A percentile compares a stretch with the other conserved stretches of the same genome.
Conservation (phyloP, 2,888 invertebrate genomes). For the Copidosoma aretas region DNA sequence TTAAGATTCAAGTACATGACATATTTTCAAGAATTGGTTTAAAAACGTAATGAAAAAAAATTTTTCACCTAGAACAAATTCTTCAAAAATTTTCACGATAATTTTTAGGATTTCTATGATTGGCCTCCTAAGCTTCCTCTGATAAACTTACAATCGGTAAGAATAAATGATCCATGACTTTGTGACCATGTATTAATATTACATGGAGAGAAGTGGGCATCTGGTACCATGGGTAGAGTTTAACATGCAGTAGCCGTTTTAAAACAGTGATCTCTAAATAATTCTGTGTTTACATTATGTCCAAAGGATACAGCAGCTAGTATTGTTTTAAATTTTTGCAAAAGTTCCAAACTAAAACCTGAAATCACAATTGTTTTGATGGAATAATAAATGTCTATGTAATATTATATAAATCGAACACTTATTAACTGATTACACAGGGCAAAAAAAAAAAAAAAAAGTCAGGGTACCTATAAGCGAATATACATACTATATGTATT, state of each 20-base stretch:
- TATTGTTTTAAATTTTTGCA: slow-evolving; percentile 45
- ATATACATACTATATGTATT: too few species aligned
- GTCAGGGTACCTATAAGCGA: too few species aligned
- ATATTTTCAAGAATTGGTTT: too few species aligned
- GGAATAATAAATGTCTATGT: too few species aligned
- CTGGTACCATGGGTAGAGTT: neutral
- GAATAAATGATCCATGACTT: neutral
- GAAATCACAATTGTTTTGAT: too few species aligned
- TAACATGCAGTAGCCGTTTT: neutral
- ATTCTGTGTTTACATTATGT: neutral
- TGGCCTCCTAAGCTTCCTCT: slow-evolving; percentile 5
- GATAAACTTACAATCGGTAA: neutral
- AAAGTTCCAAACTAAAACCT: slow-evolving; percentile 2
- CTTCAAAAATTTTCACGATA: neutral
- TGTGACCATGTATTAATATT: neutral
- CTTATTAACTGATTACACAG: too few species aligned
- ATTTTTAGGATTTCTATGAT: neutral
- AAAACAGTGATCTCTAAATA: neutral
- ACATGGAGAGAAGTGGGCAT: slow-evolving; percentile 2
- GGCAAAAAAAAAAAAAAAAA: too few species aligned
- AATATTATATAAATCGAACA: too few species aligned
- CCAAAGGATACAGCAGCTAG: neutral
- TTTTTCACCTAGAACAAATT: too few species aligned
- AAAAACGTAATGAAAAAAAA: too few species aligned
- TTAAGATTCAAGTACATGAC: too few species aligned